phyloP scores from a whole-genome alignment of 2,888 invertebrate genomes.

The Hypselothyrea guttata region DNA sequence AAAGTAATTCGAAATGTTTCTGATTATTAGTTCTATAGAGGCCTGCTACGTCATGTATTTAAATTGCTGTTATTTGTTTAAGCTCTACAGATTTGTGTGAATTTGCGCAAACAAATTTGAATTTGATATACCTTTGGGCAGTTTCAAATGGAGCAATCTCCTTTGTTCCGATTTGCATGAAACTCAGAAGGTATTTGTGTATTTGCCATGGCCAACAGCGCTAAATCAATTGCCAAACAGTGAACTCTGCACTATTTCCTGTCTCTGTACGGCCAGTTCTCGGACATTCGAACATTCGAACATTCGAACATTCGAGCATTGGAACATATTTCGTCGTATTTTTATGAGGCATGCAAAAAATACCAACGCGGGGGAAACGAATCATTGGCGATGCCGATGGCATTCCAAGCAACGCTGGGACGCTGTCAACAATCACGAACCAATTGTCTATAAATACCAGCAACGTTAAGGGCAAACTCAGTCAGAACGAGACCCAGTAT shows the following conservation, averaged over 20 bases:
- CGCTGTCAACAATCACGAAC: slow-evolving; percentile 77
- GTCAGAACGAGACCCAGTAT: slow-evolving; percentile 32
- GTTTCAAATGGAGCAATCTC: no score
- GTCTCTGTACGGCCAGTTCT: no score
- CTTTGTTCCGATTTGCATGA: no score
- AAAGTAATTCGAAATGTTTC: no score
- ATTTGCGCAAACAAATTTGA: no score
- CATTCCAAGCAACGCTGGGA: slow-evolving; percentile 56
- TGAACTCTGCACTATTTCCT: slow-evolving; percentile 59
- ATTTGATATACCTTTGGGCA: no score
- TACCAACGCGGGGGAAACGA: slow-evolving; percentile 40
- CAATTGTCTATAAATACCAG: slow-evolving; percentile 78
- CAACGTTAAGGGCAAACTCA: slow-evolving; percentile 64
- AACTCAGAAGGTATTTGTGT: slow-evolving; percentile 34
- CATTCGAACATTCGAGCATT: slow-evolving; percentile 32
- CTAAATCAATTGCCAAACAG: slow-evolving; percentile 57
- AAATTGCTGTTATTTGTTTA: no score
- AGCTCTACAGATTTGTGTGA: no score
- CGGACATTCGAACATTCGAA: no score
- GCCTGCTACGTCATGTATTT: no score
- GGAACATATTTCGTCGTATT: slow-evolving; percentile 66
- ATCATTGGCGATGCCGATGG: slow-evolving; percentile 36
- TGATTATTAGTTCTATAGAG: no score
- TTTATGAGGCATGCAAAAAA: slow-evolving; percentile 72
- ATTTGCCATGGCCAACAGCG: slow-evolving; percentile 31